Percentiles rank a stretch among this genome's conserved stretches.
These are phyloP conservation scores for Hyposoter didymator DNA, from an alignment of 2,888 invertebrate genomes.

Conservation along the genomic window DNA sequence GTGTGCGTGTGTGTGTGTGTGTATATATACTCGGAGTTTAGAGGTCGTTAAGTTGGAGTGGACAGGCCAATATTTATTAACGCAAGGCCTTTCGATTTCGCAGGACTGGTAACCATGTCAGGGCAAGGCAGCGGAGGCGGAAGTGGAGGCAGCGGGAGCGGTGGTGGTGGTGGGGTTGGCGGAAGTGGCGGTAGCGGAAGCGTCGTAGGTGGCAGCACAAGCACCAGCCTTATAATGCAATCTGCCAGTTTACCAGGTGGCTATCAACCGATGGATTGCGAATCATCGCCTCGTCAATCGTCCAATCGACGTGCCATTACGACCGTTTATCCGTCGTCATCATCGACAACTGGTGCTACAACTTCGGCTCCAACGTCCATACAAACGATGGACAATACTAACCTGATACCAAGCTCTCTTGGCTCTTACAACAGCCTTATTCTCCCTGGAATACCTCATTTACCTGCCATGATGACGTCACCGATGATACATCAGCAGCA, in stretches of 20 bases:
- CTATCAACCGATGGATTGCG: conserved; percentile 92
- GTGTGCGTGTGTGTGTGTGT: conserved; percentile 16
- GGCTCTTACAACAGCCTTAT: conserved; percentile 84
- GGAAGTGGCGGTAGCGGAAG: conserved; percentile 81
- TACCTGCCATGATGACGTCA: conserved; percentile 82
- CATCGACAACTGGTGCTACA: conserved; percentile 70
- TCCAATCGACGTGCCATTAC: conserved; percentile 78
- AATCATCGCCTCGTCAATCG: conserved; percentile 86
- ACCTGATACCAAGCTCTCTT: conserved; percentile 84
- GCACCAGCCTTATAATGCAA: conserved; percentile 80
- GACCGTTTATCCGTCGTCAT: conserved; percentile 77
- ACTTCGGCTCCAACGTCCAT: conserved; percentile 80
- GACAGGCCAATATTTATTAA: conserved; percentile 63
- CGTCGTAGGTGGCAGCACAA: conserved; percentile 72
- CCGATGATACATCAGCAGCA: conserved; percentile 81
- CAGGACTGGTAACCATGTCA: conserved; percentile 84
- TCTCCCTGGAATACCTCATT: conserved; percentile 84
- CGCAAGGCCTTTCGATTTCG: conserved; percentile 72
- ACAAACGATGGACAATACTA: conserved; percentile 80
- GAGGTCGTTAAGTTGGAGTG: conserved; percentile 40
- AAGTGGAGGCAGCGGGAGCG: conserved; percentile 58
- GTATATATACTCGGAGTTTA: conserved; percentile 39
- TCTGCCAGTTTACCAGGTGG: conserved; percentile 81
- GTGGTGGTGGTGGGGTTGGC: conserved; percentile 73
- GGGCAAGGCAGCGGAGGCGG: conserved; percentile 82